Percentiles rank a stretch among this genome's conserved stretches.
These are phyloP conservation scores for Drosophila monieri DNA, from an alignment of 2,888 invertebrate species.

Conservation along the genomic window DNA sequence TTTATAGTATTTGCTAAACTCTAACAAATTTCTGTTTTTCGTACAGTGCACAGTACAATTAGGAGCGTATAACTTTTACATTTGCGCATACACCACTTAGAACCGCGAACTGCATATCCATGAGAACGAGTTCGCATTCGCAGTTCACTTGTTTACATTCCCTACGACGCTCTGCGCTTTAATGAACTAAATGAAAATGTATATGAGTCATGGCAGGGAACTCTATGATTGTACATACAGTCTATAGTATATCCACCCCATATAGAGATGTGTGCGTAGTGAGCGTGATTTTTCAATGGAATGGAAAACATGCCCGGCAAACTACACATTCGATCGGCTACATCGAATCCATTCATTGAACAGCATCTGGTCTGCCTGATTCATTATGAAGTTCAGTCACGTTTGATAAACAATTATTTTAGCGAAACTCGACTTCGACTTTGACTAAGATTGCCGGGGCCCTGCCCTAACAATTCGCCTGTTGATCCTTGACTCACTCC, in stretches of 20 bases:
- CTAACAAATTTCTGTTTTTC: too few species aligned
- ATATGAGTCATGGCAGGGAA: slow-evolving; percentile 55
- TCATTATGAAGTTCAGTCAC: slow-evolving; percentile 29
- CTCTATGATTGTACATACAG: slow-evolving; percentile 12
- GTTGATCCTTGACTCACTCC: slow-evolving; percentile 2
- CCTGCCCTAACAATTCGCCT: slow-evolving; percentile 24
- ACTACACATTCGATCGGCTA: slow-evolving; percentile 19
- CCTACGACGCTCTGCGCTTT: slow-evolving; percentile 48
- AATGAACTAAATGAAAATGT: slow-evolving; percentile 57
- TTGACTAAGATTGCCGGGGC: not conserved
- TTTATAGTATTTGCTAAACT: too few species aligned
- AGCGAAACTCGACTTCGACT: not conserved
- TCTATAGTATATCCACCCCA: slow-evolving; percentile 10
- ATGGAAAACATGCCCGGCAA: slow-evolving; percentile 38
- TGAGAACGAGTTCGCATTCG: slow-evolving; percentile 16
- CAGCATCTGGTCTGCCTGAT: slow-evolving; percentile 29
- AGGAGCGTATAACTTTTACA: not conserved
- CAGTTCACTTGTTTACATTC: slow-evolving; percentile 50
- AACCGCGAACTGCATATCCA: not conserved
- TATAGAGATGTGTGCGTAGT: slow-evolving; percentile 2
- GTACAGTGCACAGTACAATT: not conserved
- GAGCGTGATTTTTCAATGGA: slow-evolving; percentile 42
- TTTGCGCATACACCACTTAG: not conserved
- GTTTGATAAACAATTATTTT: not conserved
- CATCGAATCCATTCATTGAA: slow-evolving; percentile 38